Percentiles rank a stretch among this genome's conserved stretches.
phyloP scores from a whole-genome alignment of 2,797 vertebrate genomes.

The Molothrus ater region DNA sequence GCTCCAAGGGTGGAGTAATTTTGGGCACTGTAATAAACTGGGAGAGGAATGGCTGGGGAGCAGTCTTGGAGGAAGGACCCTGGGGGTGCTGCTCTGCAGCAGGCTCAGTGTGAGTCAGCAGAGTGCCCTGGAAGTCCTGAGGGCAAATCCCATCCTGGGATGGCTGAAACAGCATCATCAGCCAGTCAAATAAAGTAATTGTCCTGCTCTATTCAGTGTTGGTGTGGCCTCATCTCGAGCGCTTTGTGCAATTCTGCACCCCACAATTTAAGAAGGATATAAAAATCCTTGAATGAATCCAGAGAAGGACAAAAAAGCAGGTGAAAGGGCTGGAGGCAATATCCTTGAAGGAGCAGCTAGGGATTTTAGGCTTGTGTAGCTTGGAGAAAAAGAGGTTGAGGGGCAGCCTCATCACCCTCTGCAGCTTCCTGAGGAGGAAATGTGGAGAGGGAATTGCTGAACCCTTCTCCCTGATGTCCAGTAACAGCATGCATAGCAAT shows the following conservation, averaged over 20 bases:
- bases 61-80: neutral
- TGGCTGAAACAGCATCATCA: neutral
- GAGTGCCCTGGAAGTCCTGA: neutral
- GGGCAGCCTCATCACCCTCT: neutral
- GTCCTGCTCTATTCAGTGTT: neutral
- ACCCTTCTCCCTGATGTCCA: neutral
- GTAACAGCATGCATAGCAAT: neutral
- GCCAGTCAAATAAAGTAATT: neutral
- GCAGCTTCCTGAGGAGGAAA: neutral
- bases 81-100: fast-evolving
- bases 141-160: neutral
- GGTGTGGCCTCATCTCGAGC: neutral
- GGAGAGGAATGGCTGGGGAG: neutral
- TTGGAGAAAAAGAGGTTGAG: neutral
- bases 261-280: neutral
- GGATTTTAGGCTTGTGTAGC: neutral
- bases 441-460: neutral
- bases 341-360: neutral
- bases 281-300: neutral
- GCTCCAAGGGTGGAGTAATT: neutral
- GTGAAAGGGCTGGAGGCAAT: neutral
- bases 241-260: no score
- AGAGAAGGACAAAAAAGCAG: neutral
- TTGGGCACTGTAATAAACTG: neutral
- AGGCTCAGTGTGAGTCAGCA: neutral